These are phyloP conservation scores for Zootoca vivipara DNA, from an alignment of 2,113 vertebrate species.

Conservation along the genomic window DNA sequence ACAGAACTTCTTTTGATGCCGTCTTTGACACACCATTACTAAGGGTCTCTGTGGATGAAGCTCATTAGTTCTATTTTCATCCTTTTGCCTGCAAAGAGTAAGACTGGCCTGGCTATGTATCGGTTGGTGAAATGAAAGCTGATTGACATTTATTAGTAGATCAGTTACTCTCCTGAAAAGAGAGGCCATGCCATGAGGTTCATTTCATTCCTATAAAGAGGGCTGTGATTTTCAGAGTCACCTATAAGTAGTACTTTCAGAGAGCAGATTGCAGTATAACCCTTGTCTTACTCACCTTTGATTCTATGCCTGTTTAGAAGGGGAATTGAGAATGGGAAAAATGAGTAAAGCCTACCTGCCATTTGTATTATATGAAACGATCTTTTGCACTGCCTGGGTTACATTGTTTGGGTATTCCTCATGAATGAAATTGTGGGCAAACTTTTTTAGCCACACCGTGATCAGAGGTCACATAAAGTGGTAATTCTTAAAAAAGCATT, in stretches of 20 bases:
- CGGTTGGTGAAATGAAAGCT: constrained; percentile 31
- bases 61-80: constrained; percentile 22
- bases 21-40: not conserved
- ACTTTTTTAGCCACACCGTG: not conserved
- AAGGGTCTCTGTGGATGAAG: not conserved
- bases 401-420: not conserved
- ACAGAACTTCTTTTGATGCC: constrained; percentile 1
- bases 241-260: not conserved
- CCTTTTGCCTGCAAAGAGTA: constrained; percentile 16
- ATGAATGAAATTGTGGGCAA: not conserved
- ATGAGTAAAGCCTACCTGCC: not conserved
- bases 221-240: not conserved
- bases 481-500: not conserved
- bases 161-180: constrained; percentile 1
- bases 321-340: not conserved
- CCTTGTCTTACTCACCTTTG: not conserved
- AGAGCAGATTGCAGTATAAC: not conserved
- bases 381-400: not conserved
- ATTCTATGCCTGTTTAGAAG: not conserved
- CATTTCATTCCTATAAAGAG: not conserved
- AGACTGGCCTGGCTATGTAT: not conserved
- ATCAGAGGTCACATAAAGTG: not conserved
- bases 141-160: constrained; percentile 34
- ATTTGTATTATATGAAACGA: not conserved
- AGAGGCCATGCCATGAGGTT: not conserved